These are phyloP conservation scores for Neotoma lepida DNA, from an alignment of 2,113 vertebrate species.

Conservation along the genomic window DNA sequence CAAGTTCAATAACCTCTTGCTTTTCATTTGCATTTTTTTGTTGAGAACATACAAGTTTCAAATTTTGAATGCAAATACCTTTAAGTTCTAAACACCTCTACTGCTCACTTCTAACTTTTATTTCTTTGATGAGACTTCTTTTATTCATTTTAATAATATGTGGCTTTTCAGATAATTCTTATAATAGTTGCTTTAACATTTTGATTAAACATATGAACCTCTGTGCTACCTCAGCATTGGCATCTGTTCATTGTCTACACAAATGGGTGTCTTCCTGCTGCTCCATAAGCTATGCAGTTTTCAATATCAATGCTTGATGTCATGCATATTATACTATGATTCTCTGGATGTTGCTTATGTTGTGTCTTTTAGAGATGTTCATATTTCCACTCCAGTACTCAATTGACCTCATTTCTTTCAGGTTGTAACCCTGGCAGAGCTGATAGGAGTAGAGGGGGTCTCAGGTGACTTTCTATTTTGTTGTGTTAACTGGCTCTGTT, in stretches of 20 bases:
- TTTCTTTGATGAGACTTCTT: background rate
- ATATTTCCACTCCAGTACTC: background rate
- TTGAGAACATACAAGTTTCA: background rate
- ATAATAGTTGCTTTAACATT: background rate
- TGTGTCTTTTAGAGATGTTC: background rate
- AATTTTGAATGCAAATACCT: background rate
- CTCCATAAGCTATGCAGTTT: background rate
- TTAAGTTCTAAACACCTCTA: background rate
- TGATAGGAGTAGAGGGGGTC: background rate
- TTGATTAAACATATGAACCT: background rate
- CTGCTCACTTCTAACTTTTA: background rate
- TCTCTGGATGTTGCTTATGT: background rate
- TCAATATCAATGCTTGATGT: background rate
- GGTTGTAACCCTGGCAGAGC: background rate
- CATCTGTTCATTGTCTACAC: background rate
- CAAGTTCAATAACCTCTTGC: background rate
- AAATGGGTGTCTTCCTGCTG: background rate
- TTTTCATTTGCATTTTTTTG: background rate
- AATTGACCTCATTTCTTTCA: background rate
- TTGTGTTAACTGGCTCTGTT: background rate
- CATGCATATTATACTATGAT: background rate
- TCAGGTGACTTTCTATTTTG: background rate
- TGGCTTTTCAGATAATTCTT: background rate
- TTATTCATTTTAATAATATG: background rate
- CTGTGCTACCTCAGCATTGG: background rate